Percentiles rank a stretch among this genome's conserved stretches.
Evolutionary conservation across 2,888 invertebrate species (phyloP).

Genomic region (Epistrophe eligans): DNA sequence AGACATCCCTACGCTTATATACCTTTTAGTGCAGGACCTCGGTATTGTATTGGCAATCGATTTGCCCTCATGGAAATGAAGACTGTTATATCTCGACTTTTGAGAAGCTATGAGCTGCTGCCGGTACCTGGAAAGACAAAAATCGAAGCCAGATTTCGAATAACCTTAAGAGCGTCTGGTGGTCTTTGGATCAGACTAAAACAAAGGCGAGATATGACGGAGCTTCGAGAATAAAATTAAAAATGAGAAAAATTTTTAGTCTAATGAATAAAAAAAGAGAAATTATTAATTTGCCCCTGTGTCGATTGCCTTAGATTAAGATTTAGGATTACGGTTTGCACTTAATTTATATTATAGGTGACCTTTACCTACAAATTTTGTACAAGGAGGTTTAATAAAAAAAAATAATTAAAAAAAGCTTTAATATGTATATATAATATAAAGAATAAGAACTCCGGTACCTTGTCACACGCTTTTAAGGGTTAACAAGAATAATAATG

Average conservation of each 20-base stretch:
- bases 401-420: neutral
- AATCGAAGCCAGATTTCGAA: conserved; percentile 84
- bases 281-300: neutral
- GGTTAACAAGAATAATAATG: neutral
- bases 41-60: conserved; percentile 86
- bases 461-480: neutral
- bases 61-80: conserved; percentile 87
- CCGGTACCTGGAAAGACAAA: conserved; percentile 85
- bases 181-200: conserved; percentile 86
- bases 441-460: neutral
- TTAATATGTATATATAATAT: neutral
- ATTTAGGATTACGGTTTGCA: conserved; percentile 67
- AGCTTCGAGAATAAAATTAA: conserved; percentile 49
- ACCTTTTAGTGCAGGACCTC: conserved; percentile 86
- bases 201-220: conserved; percentile 65
- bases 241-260: conserved; percentile 33
- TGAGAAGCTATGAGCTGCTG: conserved; percentile 84
- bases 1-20: conserved; percentile 86
- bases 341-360: conserved; percentile 34
- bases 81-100: conserved; percentile 85
- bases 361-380: conserved; percentile 41
- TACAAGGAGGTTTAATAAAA: conserved; percentile 54
- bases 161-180: conserved; percentile 86
- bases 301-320: conserved; percentile 67
- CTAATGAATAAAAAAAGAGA: conserved; percentile 29